Conservation (phyloP, 2,797 vertebrate genomes). For the Triplophysa bombifrons region DNA sequence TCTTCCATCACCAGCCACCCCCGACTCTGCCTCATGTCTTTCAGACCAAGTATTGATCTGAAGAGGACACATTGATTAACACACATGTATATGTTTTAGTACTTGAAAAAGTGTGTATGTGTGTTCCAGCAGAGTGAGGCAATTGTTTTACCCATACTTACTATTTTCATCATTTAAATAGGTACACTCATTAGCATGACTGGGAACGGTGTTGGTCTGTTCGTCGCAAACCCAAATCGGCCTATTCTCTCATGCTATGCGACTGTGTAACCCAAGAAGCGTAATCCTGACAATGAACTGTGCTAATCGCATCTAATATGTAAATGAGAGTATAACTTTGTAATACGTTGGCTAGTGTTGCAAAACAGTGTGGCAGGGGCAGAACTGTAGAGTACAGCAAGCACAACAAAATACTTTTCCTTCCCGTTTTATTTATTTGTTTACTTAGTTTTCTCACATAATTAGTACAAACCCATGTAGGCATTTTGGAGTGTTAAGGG, state of each 20-base stretch:
- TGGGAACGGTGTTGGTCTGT: slow-evolving; percentile 43
- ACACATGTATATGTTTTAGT: slow-evolving; percentile 30
- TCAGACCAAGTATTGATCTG: slow-evolving; percentile 46
- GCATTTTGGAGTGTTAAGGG: background rate
- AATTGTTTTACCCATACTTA: slow-evolving; percentile 58
- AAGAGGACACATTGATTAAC: slow-evolving; percentile 27
- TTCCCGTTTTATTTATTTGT: slow-evolving; percentile 34
- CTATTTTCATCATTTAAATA: slow-evolving; percentile 60
- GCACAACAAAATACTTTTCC: too few relatives aligned
- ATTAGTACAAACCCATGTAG: slow-evolving; percentile 14
- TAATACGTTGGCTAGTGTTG: slow-evolving; percentile 59
- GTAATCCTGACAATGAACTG: slow-evolving; percentile 69
- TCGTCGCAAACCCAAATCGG: slow-evolving; percentile 40
- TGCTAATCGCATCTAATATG: slow-evolving; percentile 70
- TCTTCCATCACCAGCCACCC: slow-evolving; percentile 26
- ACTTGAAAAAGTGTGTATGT: slow-evolving; percentile 34
- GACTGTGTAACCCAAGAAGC: slow-evolving; percentile 59
- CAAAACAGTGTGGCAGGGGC: slow-evolving; percentile 34
- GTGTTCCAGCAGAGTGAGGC: slow-evolving; percentile 50
- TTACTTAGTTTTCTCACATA: slow-evolving; percentile 18
- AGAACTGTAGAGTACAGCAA: background rate
- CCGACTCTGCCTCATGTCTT: slow-evolving; percentile 32
- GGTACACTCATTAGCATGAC: slow-evolving; percentile 55
- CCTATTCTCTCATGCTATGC: slow-evolving; percentile 55
- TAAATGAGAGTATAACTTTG: slow-evolving; percentile 67